Base-by-base conservation (phyloP, 2,888 invertebrate species). In the Melinopterus prodromus region DNA sequence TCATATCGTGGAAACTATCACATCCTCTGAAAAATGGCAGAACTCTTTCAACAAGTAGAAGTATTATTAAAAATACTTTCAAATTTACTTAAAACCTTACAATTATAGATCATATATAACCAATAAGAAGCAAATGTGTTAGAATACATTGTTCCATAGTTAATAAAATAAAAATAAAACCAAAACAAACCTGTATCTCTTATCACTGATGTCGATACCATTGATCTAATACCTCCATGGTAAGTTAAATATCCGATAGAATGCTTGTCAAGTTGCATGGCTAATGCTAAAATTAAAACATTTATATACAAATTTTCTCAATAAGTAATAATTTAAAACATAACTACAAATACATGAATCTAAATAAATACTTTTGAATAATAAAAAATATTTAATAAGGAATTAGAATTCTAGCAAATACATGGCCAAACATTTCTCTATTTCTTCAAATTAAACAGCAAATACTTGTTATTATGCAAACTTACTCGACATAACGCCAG, bases 171-270 rank as follows among this genome's bases (percentile, higher is more conserved):
- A 91, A n/a, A 53, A 53, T 53, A 53, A 53, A 1, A 53, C 26
- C 26, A 26, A 26, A 9, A 53, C 53, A 53, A 53, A 85, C 95
- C 94, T 0, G 94, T 94, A 86, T 96, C 95, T 83, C 96, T 93
- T 70, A 96, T 94, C 77, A 98, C 90, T 69, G 94, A 93, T 0
- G 97, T 95, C 0, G 95, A 94, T 93, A 98, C 94, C 0, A 96
- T 93, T 0, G 95, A 94, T 89, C 94, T 85, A 84, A 91, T 88
- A 0, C 93, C 93, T 0, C 92, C 95, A 86, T 96, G 94, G 87
- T 96, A 97, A 0, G 96, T 96, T 69, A 99, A 89, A 85, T 97
- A 96, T 6, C 98, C 98, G 78, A 97, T 94, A 0, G 97, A 95
- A 86, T 97, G 94, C 79, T 95, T 95, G 86, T 97, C 97, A 82